A percentile compares a stretch with the other conserved stretches of the same genome.
Conservation (phyloP, 2,797 vertebrate genomes). For the Pseudopleuronectes americanus region DNA sequence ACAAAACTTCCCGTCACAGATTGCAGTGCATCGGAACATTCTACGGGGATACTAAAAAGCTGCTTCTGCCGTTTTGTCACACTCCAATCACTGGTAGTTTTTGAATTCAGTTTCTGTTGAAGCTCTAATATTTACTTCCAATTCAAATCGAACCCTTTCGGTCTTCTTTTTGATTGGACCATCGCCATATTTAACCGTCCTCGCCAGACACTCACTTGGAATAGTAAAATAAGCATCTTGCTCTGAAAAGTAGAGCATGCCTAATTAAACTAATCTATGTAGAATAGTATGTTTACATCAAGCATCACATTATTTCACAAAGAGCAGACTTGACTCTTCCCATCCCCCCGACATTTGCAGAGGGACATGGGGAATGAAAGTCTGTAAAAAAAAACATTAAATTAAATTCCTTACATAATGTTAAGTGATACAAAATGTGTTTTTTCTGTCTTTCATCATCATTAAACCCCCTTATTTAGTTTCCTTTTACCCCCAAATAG, state of each 20-base stretch:
- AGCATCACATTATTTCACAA: background rate
- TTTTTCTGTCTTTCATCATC: too few relatives aligned
- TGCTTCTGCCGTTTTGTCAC: background rate
- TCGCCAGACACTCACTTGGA: background rate
- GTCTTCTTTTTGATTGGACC: background rate
- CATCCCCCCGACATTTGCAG: background rate
- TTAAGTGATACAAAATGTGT: too few relatives aligned
- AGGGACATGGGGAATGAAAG: too few relatives aligned
- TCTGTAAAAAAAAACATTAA: background rate
- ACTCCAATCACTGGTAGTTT: background rate
- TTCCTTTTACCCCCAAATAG: background rate
- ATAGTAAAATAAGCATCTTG: background rate
- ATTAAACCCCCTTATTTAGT: background rate
- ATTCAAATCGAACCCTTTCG: background rate
- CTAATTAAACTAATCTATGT: background rate
- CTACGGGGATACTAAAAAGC: background rate
- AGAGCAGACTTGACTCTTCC: background rate
- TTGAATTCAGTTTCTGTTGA: background rate
- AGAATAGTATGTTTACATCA: background rate
- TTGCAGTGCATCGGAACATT: background rate
- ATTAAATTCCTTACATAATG: background rate
- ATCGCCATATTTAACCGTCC: background rate
- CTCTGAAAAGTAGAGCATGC: background rate
- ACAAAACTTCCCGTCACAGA: background rate
- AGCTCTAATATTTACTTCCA: background rate